phyloP scores from a whole-genome alignment of 2,888 invertebrate species.

The Agonopterix alstromeriana region DNA sequence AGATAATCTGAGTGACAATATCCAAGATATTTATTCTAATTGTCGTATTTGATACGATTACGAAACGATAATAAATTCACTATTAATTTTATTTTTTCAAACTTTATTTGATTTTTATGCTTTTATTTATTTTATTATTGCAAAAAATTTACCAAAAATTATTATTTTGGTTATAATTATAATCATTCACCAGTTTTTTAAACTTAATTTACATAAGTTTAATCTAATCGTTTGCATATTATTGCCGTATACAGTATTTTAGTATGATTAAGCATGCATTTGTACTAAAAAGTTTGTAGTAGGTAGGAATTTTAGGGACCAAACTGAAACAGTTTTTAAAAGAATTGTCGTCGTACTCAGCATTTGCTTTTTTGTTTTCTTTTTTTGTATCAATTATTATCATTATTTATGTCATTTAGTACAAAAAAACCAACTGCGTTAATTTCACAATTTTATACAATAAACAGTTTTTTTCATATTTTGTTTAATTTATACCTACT shows the following conservation, averaged over 20 bases:
- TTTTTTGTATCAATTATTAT: constrained; percentile 5
- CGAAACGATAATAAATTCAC: too few relatives aligned
- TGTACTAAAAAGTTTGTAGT: too few relatives aligned
- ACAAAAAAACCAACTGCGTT: constrained; percentile 23
- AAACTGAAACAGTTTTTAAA: too few relatives aligned
- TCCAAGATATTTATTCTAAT: too few relatives aligned
- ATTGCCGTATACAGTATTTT: constrained; percentile 6
- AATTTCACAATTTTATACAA: constrained; percentile 29
- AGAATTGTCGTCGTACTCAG: too few relatives aligned
- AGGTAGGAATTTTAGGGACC: too few relatives aligned
- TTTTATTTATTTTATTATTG: too few relatives aligned
- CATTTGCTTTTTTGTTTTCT: not conserved
- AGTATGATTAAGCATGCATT: not conserved
- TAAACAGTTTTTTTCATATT: constrained; percentile 18
- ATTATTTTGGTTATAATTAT: not conserved
- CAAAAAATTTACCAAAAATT: not conserved
- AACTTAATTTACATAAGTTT: not conserved
- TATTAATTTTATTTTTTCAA: too few relatives aligned
- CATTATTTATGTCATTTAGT: constrained; percentile 14
- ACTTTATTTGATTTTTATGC: too few relatives aligned
- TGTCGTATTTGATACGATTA: too few relatives aligned
- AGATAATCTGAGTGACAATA: too few relatives aligned
- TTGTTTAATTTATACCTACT: too few relatives aligned
- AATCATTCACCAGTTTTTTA: not conserved
- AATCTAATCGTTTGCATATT: not conserved